Conservation (phyloP, 2,797 vertebrate genomes). For the Sebastes ruberrimus region DNA sequence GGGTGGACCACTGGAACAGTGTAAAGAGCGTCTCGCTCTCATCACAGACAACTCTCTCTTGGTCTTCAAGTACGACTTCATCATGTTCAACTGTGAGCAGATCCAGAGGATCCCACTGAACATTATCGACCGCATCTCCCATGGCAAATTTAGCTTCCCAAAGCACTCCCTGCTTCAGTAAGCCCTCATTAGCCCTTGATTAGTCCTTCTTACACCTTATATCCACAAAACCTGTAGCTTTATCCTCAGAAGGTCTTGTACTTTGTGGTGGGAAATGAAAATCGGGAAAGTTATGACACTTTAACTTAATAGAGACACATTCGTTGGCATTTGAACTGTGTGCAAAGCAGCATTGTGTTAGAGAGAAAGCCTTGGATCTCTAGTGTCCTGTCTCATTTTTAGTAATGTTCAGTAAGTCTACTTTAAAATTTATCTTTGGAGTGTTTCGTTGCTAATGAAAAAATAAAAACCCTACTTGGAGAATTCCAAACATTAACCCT, state of each 20-base stretch:
- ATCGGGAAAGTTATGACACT: background rate
- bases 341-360: background rate
- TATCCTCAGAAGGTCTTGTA: background rate
- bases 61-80: constrained; percentile 88
- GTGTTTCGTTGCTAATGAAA: constrained; percentile 28
- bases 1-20: constrained; percentile 90
- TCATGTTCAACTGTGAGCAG: constrained; percentile 85
- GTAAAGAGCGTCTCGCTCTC: constrained; percentile 83
- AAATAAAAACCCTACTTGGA: constrained; percentile 28
- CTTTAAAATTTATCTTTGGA: constrained; percentile 22
- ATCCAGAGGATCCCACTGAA: constrained; percentile 81
- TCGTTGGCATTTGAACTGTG: background rate
- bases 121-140: constrained; percentile 75
- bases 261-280: background rate
- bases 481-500: constrained; percentile 50
- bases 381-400: constrained; percentile 1
- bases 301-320: background rate
- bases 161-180: constrained; percentile 83
- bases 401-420: constrained; percentile 15
- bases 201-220: background rate
- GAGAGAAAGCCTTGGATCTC: background rate
- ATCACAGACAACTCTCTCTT: constrained; percentile 81
- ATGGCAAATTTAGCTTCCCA: constrained; percentile 83
- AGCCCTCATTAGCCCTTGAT: constrained; percentile 39
- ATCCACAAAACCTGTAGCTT: background rate